Conservation (phyloP, 2,888 invertebrate genomes). For the Heterodera filipjevi region DNA sequence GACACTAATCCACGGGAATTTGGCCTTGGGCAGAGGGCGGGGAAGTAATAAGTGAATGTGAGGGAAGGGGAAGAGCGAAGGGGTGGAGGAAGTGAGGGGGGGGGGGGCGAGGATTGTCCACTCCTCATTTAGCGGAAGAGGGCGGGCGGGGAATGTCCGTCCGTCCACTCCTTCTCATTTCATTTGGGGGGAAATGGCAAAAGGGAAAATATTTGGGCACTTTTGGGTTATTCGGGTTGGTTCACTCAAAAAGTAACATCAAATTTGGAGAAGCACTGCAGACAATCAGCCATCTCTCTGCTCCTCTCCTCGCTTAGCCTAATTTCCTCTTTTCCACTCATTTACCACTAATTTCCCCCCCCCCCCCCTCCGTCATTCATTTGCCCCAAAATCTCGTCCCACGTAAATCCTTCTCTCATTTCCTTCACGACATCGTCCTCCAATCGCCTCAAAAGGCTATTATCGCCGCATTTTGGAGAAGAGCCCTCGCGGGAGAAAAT, state of each 20-base stretch:
- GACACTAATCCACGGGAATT: slow-evolving; percentile 13
- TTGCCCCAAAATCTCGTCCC: not conserved
- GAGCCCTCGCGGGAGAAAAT: not conserved
- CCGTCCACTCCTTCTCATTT: too few relatives aligned
- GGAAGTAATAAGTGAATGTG: slow-evolving; percentile 9
- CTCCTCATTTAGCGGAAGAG: too few relatives aligned
- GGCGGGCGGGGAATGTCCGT: too few relatives aligned
- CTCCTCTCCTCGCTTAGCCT: not conserved
- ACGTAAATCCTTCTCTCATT: slow-evolving; percentile 19
- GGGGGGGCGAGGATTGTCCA: not conserved
- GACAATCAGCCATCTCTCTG: not conserved
- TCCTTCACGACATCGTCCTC: slow-evolving; percentile 5
- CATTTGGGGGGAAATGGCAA: too few relatives aligned
- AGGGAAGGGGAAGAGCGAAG: not conserved
- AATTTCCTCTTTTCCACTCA: not conserved
- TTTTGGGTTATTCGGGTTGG: not conserved
- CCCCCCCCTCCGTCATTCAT: not conserved
- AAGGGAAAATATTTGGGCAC: not conserved
- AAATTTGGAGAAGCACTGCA: too few relatives aligned
- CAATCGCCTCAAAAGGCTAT: slow-evolving; percentile 14
- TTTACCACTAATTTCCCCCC: slow-evolving; percentile 6
- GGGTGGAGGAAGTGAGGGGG: not conserved
- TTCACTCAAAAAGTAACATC: too few relatives aligned
- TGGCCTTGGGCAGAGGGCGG: not conserved
- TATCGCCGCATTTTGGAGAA: slow-evolving; percentile 5